These are phyloP conservation scores for Alcedo quadribrachys DNA, from an alignment of 2,797 vertebrate genomes.

Conservation along the genomic window DNA sequence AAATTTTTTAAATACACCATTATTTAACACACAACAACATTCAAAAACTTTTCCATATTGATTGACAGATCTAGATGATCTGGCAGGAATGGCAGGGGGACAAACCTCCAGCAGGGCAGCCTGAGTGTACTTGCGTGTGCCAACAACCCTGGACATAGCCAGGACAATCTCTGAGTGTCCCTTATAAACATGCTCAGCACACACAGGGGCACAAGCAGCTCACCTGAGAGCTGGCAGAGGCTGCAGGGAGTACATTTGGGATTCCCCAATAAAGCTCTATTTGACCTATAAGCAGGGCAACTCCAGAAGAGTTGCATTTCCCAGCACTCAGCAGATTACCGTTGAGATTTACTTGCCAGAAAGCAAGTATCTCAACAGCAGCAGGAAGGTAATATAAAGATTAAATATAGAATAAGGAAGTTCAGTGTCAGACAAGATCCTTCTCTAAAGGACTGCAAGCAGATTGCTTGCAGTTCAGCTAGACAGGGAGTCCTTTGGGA, in stretches of 20 bases:
- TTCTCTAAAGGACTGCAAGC: neutral
- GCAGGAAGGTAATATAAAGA: neutral
- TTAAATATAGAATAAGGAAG: neutral
- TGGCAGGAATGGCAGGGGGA: neutral
- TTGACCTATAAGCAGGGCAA: neutral
- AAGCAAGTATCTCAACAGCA: neutral
- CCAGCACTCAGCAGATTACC: neutral
- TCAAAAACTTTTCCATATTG: neutral
- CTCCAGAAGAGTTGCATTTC: neutral
- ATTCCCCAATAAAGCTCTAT: neutral
- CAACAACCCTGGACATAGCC: neutral
- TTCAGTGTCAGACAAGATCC: neutral
- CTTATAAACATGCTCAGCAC: neutral
- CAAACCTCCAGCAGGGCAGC: neutral
- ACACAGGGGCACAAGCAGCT: neutral
- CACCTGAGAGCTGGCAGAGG: neutral
- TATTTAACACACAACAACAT: neutral
- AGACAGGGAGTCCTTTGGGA: neutral
- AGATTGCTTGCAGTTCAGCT: neutral
- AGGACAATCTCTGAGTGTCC: neutral
- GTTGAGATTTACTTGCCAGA: too few species aligned
- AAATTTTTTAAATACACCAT: neutral
- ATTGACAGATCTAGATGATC: neutral
- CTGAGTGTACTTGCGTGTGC: neutral
- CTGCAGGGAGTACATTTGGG: neutral